phyloP scores from a whole-genome alignment of 2,888 invertebrate species.

The Synanthedon formicaeformis region DNA sequence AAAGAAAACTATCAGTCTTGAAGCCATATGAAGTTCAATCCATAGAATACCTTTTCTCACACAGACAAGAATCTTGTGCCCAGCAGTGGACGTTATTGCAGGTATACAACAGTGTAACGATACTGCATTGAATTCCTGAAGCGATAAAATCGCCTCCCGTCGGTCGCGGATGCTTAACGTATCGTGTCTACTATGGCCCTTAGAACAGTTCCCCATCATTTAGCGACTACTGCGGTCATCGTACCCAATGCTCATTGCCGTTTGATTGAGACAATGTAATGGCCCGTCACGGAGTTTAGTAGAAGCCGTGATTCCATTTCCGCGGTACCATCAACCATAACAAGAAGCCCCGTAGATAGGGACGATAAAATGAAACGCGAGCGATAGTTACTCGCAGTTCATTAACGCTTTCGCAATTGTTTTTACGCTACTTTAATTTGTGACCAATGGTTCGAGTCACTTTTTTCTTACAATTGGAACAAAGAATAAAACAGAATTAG shows the following conservation, averaged over 20 bases:
- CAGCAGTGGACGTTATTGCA: no score
- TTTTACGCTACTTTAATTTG: conserved; percentile 49
- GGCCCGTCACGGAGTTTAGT: conserved; percentile 11
- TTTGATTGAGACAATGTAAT: conserved; percentile 61
- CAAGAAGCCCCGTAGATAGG: conserved; percentile 30
- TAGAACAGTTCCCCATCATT: conserved; percentile 47
- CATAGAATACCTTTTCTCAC: no score
- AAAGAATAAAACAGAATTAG: no score
- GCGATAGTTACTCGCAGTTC: conserved; percentile 37
- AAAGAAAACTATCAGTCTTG: no score
- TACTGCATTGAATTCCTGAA: no score
- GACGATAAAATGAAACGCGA: conserved; percentile 48
- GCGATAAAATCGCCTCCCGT: no score
- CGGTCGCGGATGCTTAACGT: no score
- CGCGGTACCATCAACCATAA: conserved; percentile 38
- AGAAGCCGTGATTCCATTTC: conserved; percentile 40
- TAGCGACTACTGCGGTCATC: conserved; percentile 52
- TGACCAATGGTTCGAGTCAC: conserved; percentile 23
- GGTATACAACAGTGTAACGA: no score
- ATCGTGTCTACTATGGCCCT: no score
- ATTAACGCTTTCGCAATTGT: conserved; percentile 61
- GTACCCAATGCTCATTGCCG: conserved; percentile 55
- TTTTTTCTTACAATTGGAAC: neutral
- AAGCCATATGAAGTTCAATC: no score
- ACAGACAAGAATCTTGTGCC: no score